Conservation (phyloP, 2,113 vertebrate species). For the Cyanoliseus patagonus region DNA sequence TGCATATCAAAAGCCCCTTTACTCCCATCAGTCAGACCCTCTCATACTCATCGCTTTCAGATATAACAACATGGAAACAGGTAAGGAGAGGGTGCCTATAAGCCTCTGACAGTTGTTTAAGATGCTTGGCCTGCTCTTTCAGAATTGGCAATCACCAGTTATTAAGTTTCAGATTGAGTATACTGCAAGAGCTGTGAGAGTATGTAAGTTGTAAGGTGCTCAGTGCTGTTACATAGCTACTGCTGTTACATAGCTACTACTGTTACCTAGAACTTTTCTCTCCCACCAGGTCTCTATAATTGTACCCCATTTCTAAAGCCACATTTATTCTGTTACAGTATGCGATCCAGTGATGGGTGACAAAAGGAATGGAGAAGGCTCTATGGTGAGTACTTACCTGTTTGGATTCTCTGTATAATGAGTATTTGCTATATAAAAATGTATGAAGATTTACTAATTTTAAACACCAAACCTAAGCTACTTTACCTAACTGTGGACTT, state of each 20-base stretch:
- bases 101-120: neutral
- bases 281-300: neutral
- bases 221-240: neutral
- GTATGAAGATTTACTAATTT: neutral
- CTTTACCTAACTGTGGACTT: neutral
- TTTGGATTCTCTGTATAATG: neutral
- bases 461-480: neutral
- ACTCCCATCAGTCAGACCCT: neutral
- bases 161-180: rapidly evolving
- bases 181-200: neutral
- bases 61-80: neutral
- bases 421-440: neutral
- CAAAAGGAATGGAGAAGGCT: slow-evolving; percentile 87
- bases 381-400: slow-evolving; percentile 86
- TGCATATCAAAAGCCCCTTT: neutral
- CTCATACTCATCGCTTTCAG: neutral
- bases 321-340: slow-evolving; percentile 75
- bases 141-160: neutral
- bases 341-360: slow-evolving; percentile 98
- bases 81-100: neutral
- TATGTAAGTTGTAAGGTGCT: neutral
- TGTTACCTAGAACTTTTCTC: neutral
- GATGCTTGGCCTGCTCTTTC: neutral
- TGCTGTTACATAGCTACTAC: neutral
- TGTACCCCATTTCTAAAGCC: neutral